Percentiles rank a stretch among this genome's conserved stretches.
Conservation (phyloP, 2,888 invertebrate species). For the Amphipoea oculea region DNA sequence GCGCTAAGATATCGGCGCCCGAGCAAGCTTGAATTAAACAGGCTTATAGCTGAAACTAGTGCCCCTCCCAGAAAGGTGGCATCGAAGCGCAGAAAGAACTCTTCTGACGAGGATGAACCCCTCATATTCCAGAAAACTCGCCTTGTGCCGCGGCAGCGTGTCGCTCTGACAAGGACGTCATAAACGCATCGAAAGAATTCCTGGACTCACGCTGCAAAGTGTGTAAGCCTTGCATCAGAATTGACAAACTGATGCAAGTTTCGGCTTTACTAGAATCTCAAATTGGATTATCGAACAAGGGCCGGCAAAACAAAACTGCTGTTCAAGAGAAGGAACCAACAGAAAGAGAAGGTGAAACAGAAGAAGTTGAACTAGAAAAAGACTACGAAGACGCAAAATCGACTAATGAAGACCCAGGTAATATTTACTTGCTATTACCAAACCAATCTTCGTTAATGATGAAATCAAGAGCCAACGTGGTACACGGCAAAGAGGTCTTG, state of each 20-base stretch:
- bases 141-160: conserved; percentile 1
- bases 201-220: conserved; percentile 36
- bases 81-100: conserved; percentile 8
- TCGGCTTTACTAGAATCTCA: conserved; percentile 4
- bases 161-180: conserved; percentile 27
- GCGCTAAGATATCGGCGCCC: conserved; percentile 9
- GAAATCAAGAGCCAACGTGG: conserved; percentile 16
- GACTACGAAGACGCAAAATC: neutral
- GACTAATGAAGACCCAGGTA: neutral
- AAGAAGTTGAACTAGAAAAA: neutral
- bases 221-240: conserved; percentile 29
- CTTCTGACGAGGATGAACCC: conserved; percentile 47
- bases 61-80: neutral
- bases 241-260: conserved; percentile 31
- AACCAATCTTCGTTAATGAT: conserved; percentile 23
- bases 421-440: conserved; percentile 38
- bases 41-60: neutral
- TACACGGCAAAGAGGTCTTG: conserved; percentile 1
- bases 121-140: conserved; percentile 18
- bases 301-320: neutral
- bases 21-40: neutral
- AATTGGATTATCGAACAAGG: conserved; percentile 2
- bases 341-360: neutral
- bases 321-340: neutral
- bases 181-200: neutral